These are phyloP conservation scores for Plebejus argus DNA, from an alignment of 2,888 invertebrate genomes.

Conservation along the genomic window DNA sequence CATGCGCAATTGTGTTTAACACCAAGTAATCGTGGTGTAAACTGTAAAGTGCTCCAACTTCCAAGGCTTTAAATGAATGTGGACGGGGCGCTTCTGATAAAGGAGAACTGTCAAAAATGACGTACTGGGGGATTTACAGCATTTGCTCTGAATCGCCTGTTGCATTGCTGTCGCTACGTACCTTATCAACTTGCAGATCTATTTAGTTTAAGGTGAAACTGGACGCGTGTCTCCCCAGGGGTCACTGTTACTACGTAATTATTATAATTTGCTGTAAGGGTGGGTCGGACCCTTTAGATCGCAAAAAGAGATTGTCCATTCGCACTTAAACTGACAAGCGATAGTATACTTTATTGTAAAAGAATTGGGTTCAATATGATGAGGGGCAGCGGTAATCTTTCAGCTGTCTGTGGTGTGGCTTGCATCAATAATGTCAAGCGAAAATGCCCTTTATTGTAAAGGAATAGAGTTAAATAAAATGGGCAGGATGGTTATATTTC, in stretches of 20 bases:
- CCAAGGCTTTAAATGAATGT: too few species aligned
- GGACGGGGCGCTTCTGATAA: too few species aligned
- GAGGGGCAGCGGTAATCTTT: not conserved
- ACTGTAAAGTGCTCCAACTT: too few species aligned
- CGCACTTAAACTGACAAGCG: not conserved
- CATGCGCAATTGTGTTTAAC: too few species aligned
- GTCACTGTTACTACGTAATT: slow-evolving; percentile 17
- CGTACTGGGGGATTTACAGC: too few species aligned
- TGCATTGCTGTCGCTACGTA: too few species aligned
- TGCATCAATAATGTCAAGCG: not conserved
- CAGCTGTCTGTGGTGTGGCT: not conserved
- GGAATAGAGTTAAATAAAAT: not conserved
- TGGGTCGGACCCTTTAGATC: slow-evolving; percentile 20
- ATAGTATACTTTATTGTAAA: not conserved
- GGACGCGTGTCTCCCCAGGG: not conserved
- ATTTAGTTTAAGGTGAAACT: not conserved
- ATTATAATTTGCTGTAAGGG: not conserved
- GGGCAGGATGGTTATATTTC: not conserved
- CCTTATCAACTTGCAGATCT: too few species aligned
- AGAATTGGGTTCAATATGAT: not conserved
- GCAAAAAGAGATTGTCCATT: slow-evolving; percentile 20
- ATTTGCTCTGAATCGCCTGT: too few species aligned
- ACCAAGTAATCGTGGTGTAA: too few species aligned
- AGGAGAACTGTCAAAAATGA: too few species aligned
- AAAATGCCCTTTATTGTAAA: not conserved